phyloP scores from a whole-genome alignment of 2,888 invertebrate genomes.

The Boloria euphrosyne region DNA sequence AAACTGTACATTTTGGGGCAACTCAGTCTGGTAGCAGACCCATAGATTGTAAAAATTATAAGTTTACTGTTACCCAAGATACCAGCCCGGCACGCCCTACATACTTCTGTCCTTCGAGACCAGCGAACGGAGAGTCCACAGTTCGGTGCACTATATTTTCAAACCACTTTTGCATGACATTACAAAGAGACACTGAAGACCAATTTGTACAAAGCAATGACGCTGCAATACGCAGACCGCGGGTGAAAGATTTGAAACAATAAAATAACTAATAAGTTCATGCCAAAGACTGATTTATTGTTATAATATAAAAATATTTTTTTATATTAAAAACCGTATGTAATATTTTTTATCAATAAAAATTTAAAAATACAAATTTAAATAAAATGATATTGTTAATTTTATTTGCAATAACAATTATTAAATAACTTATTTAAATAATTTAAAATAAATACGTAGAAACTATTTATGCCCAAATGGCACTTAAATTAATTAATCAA shows the following conservation, averaged over 20 bases:
- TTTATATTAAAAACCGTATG: neutral
- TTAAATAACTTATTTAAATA: neutral
- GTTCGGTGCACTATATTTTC: conserved; percentile 73
- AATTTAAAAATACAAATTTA: neutral
- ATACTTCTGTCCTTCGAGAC: conserved; percentile 69
- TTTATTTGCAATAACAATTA: neutral
- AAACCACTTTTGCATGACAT: conserved; percentile 69
- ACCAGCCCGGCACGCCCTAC: conserved; percentile 58
- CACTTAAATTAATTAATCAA: neutral
- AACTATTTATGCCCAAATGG: neutral
- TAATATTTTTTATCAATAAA: conserved; percentile 4
- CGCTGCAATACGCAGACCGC: conserved; percentile 60
- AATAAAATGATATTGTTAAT: too few relatives aligned
- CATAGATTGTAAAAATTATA: conserved; percentile 75
- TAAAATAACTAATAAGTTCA: conserved; percentile 1
- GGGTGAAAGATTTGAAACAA: conserved; percentile 36
- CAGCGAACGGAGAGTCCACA: conserved; percentile 56
- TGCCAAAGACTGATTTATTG: conserved; percentile 25
- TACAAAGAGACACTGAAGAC: conserved; percentile 65
- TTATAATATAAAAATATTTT: neutral
- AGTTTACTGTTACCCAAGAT: conserved; percentile 67
- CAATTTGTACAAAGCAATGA: conserved; percentile 60
- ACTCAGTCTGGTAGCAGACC: conserved; percentile 46
- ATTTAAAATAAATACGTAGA: neutral
- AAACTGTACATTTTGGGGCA: conserved; percentile 28